These are phyloP conservation scores for Megaceryle alcyon DNA, from an alignment of 2,797 vertebrate genomes.

Conservation along the genomic window DNA sequence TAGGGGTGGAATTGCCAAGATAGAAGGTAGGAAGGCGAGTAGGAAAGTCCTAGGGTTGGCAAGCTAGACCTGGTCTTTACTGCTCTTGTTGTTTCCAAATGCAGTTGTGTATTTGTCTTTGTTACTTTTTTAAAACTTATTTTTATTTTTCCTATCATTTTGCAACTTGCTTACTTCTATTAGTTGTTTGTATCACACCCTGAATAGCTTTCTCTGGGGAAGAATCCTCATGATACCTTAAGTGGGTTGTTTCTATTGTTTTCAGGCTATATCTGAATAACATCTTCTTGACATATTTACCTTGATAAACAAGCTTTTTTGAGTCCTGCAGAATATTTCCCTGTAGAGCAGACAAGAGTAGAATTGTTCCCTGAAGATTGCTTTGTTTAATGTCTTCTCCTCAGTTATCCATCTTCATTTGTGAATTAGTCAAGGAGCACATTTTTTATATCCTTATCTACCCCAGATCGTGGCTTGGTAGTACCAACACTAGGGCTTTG, in stretches of 20 bases:
- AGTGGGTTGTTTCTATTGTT: constrained; percentile 42
- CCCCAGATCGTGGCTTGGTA: neutral
- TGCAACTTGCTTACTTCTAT: neutral
- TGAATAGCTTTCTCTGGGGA: constrained; percentile 27
- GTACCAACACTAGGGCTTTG: neutral
- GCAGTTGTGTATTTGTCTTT: neutral
- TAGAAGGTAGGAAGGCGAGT: neutral
- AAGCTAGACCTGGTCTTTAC: neutral
- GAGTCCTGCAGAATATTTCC: constrained; percentile 37
- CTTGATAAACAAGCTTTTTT: constrained; percentile 43
- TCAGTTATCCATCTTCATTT: constrained; percentile 10
- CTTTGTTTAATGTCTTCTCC: constrained; percentile 54
- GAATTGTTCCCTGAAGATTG: neutral
- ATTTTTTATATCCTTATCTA: neutral
- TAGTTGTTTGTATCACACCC: neutral
- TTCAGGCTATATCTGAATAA: constrained; percentile 28
- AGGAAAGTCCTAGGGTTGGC: neutral
- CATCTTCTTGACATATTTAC: constrained; percentile 50
- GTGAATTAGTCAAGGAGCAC: neutral
- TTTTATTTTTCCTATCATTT: neutral
- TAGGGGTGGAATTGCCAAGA: neutral
- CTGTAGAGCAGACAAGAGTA: neutral
- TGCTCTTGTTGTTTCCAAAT: neutral
- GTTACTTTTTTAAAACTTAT: too few relatives aligned
- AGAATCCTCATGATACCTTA: neutral